Evolutionary conservation across 2,888 invertebrate genomes (phyloP), one percentile per base, ranked within the genome.

Genomic region (Hirtodrosophila cameraria): DNA sequence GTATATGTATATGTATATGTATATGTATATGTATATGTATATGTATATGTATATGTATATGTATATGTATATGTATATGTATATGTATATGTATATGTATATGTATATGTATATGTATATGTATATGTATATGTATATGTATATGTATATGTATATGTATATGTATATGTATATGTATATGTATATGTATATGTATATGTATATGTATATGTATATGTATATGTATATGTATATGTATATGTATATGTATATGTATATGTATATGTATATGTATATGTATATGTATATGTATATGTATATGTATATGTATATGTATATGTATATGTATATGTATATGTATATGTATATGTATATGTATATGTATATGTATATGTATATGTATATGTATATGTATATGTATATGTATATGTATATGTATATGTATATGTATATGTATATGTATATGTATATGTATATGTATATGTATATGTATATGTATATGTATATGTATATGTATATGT

Each of bases 91-190:
- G n/a, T n/a, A n/a, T n/a, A n/a, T n/a, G n/a, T n/a, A n/a, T n/a
- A n/a, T 70, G 64, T 75, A 31, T 39, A 71, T 11, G 31, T 52
- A 36, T 25, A 4, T 25, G 13, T 63, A 38, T 48, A 63, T 53
- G 53, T 39, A 65, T 52, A n/a, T n/a, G n/a, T n/a, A n/a, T n/a
- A n/a, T n/a, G n/a, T n/a, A n/a, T n/a, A n/a, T n/a, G n/a, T n/a
- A n/a, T n/a, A n/a, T n/a, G n/a, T n/a, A n/a, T n/a, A n/a, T 70
- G 64, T 75, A 31, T 39, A 71, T 11, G 31, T 52, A 36, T 25
- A 4, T 25, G 13, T 63, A 38, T 48, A 63, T 53, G 53, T 39
- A 65, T 52, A n/a, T n/a, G n/a, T n/a, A n/a, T n/a, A n/a, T n/a
- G n/a, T n/a, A n/a, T n/a, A n/a, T n/a, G n/a, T n/a, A n/a, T n/a